Conservation (phyloP, 2,113 vertebrate genomes). For the Calyptommatus sinebrachiatus region DNA sequence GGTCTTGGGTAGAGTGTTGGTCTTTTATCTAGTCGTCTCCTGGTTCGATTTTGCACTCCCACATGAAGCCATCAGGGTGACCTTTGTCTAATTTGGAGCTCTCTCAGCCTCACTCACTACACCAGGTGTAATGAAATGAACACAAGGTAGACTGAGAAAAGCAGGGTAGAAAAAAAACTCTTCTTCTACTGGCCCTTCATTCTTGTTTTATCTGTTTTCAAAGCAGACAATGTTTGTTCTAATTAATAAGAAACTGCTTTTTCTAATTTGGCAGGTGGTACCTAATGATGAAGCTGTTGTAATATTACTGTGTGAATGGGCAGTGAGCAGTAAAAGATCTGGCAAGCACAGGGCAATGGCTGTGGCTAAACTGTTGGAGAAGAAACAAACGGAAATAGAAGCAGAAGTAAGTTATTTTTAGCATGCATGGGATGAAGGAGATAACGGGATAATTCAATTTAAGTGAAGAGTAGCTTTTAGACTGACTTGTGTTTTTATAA, state of each 20-base stretch:
- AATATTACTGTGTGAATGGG: conserved; percentile 72
- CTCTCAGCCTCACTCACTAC: too few relatives aligned
- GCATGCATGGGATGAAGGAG: accelerated
- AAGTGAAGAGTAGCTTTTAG: not conserved
- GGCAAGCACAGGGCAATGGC: conserved; percentile 75
- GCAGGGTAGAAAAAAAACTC: too few relatives aligned
- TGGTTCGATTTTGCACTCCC: too few relatives aligned
- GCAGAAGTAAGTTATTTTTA: conserved; percentile 65
- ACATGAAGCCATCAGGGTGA: too few relatives aligned
- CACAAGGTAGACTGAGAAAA: too few relatives aligned
- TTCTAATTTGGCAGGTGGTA: conserved; percentile 51
- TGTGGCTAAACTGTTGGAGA: conserved; percentile 73
- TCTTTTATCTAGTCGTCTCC: too few relatives aligned
- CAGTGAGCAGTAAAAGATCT: conserved; percentile 71
- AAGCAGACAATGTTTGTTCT: not conserved
- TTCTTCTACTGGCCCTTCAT: too few relatives aligned
- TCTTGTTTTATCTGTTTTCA: not conserved
- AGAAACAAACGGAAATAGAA: conserved; percentile 73
- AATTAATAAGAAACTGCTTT: not conserved
- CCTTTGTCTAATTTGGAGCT: too few relatives aligned
- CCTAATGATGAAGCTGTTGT: conserved; percentile 65
- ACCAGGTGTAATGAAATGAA: too few relatives aligned
- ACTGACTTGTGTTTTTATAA: not conserved
- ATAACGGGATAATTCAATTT: not conserved
- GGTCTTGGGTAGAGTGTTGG: too few relatives aligned